Conservation (phyloP, 2,888 invertebrate genomes). For the Idaea biselata region DNA sequence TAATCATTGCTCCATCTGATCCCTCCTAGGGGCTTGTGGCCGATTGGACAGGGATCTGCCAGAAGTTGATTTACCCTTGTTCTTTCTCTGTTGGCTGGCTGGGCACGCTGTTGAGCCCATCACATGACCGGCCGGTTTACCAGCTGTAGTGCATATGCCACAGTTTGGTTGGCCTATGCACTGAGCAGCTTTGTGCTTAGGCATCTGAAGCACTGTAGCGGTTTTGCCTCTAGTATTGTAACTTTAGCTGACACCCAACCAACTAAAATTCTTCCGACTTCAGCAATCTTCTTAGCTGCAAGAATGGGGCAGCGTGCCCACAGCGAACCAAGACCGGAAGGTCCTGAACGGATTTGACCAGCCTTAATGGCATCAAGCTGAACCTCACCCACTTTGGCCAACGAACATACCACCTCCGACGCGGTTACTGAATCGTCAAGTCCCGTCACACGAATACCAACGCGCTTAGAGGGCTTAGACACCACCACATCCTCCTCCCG, state of each 20-base stretch:
- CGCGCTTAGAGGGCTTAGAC: background rate
- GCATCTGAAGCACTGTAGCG: background rate
- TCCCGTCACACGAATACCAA: background rate
- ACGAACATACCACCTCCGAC: background rate
- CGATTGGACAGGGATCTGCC: no score
- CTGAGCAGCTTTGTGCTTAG: background rate
- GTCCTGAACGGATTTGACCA: background rate
- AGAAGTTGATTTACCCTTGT: no score
- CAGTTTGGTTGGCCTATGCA: no score
- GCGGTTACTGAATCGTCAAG: background rate
- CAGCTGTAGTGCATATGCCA: no score
- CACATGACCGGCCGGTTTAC: no score
- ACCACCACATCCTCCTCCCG: background rate
- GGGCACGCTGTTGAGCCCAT: no score
- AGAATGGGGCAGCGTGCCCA: background rate
- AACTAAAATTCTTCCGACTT: background rate
- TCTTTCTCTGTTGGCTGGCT: no score
- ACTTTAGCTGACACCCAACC: conserved; percentile 1
- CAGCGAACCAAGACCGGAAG: background rate
- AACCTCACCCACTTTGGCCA: background rate
- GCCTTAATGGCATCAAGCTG: background rate
- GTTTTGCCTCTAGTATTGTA: background rate
- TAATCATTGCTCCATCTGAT: no score
- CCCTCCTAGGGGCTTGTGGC: no score
- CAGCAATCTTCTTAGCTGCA: background rate